Conservation (phyloP, 2,113 vertebrate genomes). For the Cebidichthys violaceus region DNA sequence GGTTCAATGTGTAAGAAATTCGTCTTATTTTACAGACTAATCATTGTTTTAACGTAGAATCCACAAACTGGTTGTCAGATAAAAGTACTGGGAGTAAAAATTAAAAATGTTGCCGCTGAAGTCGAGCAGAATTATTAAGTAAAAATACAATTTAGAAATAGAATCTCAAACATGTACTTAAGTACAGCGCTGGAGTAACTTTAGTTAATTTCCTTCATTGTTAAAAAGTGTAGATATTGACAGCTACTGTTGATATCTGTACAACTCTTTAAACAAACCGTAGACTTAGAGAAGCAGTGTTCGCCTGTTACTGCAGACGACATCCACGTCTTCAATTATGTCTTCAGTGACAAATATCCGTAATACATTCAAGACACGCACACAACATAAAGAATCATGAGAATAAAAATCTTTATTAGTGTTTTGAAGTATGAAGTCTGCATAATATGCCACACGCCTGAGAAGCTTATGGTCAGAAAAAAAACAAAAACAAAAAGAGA, state of each 20-base stretch:
- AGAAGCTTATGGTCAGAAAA: conserved; percentile 91
- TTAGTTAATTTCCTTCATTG: neutral
- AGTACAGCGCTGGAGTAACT: neutral
- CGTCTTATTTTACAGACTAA: neutral
- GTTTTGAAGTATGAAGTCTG: conserved; percentile 92
- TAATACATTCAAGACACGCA: neutral
- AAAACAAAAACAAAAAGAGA: conserved; percentile 70
- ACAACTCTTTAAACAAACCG: neutral
- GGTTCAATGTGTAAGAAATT: neutral
- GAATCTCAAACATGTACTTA: neutral
- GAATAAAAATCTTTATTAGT: conserved; percentile 98
- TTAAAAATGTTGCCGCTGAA: neutral
- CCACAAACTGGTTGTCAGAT: neutral
- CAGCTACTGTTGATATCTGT: neutral
- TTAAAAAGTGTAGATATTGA: neutral
- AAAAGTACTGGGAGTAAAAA: neutral
- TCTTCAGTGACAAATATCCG: neutral
- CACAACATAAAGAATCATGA: conserved; percentile 74
- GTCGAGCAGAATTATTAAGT: neutral
- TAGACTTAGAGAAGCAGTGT: neutral
- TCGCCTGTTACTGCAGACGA: neutral
- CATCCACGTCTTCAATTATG: neutral
- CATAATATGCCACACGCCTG: conserved; percentile 94
- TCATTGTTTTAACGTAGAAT: neutral
- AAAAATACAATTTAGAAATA: neutral